phyloP scores from a whole-genome alignment of 2,113 vertebrate genomes.

The Meleagris gallopavo region DNA sequence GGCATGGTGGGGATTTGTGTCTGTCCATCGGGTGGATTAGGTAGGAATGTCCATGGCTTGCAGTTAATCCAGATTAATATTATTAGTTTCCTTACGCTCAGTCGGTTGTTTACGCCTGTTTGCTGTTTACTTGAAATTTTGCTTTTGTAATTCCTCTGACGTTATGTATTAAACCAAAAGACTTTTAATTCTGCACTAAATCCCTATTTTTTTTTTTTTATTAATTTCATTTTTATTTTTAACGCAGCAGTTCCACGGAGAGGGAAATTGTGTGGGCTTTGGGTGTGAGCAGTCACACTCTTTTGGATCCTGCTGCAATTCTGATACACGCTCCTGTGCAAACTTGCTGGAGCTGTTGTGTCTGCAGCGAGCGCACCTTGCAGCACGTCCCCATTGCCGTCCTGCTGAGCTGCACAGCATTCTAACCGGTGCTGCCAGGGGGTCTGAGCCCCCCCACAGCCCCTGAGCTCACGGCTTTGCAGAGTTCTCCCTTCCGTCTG shows the following conservation, averaged over 20 bases:
- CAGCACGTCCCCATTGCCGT: background rate
- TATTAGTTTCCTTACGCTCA: constrained; percentile 63
- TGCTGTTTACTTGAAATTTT: constrained; percentile 26
- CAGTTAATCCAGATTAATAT: constrained; percentile 72
- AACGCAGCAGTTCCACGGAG: background rate
- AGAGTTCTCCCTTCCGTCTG: background rate
- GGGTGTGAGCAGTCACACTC: rapidly evolving
- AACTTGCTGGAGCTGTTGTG: background rate
- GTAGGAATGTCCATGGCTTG: constrained; percentile 54
- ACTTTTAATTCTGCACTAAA: background rate
- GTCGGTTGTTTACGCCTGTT: constrained; percentile 37
- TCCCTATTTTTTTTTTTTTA: rapidly evolving
- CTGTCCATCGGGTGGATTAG: constrained; percentile 45
- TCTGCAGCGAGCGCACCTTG: background rate
- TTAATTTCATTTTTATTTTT: background rate
- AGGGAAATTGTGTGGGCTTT: background rate
- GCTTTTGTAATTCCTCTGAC: background rate
- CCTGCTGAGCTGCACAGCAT: background rate
- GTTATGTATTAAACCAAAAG: background rate
- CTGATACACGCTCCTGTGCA: background rate
- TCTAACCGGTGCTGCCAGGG: background rate
- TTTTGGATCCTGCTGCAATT: background rate
- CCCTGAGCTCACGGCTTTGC: background rate
- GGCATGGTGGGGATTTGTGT: constrained; percentile 29
- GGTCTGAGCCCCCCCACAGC: background rate